Evolutionary conservation across 2,888 invertebrate genomes (phyloP).

Genomic region (Pollenia labialis): DNA sequence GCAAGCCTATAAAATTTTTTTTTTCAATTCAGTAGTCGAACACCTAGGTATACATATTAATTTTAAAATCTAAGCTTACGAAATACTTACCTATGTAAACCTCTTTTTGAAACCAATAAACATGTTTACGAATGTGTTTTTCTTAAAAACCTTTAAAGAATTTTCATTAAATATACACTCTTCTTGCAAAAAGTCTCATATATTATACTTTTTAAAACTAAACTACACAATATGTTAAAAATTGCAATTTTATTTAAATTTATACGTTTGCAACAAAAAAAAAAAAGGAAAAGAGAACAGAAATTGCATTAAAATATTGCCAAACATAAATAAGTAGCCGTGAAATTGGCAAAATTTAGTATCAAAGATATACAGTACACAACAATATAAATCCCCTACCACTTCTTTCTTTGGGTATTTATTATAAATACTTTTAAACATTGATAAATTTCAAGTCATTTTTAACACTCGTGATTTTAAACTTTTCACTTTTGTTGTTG

Average conservation of each 20-base stretch:
- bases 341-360: constrained; percentile 79
- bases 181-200: constrained; percentile 3
- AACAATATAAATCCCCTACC: background rate
- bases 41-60: too few relatives aligned
- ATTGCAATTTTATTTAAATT: constrained; percentile 83
- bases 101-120: constrained; percentile 1
- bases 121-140: background rate
- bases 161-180: background rate
- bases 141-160: background rate
- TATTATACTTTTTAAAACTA: constrained; percentile 38
- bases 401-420: constrained; percentile 10
- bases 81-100: too few relatives aligned
- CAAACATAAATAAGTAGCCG: constrained; percentile 80
- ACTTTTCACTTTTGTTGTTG: constrained; percentile 41
- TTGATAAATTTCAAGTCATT: constrained; percentile 82
- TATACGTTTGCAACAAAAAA: constrained; percentile 21
- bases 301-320: constrained; percentile 75
- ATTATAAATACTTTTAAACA: constrained; percentile 47
- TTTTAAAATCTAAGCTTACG: too few relatives aligned
- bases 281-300: background rate
- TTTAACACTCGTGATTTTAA: constrained; percentile 79
- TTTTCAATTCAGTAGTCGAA: too few relatives aligned
- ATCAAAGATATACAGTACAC: constrained; percentile 48
- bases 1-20: too few relatives aligned
- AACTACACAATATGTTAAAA: constrained; percentile 77